These are phyloP conservation scores for Ramazzottius varieornatus DNA, from an alignment of 2,888 invertebrate species.

Conservation along the genomic window DNA sequence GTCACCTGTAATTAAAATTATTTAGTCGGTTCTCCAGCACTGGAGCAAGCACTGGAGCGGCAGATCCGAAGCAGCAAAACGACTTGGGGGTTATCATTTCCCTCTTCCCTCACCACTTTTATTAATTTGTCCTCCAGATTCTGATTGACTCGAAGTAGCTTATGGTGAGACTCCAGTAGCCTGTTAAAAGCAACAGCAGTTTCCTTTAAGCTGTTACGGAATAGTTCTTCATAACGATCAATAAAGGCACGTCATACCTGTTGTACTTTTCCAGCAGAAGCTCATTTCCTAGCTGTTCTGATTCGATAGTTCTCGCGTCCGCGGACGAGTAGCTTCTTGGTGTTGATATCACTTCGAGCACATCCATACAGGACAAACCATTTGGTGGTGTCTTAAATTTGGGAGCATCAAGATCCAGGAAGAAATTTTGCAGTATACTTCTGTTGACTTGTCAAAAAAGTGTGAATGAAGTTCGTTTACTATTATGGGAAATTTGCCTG, in stretches of 20 bases:
- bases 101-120: constrained; percentile 37
- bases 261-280: background rate
- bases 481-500: no score
- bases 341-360: no score
- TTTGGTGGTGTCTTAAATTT: no score
- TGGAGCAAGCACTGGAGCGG: background rate
- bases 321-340: background rate
- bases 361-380: no score
- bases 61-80: background rate
- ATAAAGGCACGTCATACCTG: background rate
- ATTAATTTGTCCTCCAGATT: constrained; percentile 73
- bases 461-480: no score
- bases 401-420: no score
- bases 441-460: no score
- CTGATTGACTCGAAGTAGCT: constrained; percentile 77
- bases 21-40: background rate
- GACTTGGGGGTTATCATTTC: no score
- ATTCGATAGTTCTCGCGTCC: background rate
- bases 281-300: background rate
- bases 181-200: constrained; percentile 31
- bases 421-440: no score
- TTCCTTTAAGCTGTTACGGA: no score
- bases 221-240: background rate
- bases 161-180: constrained; percentile 67
- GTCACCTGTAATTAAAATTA: constrained; percentile 27